A percentile compares a stretch with the other conserved stretches of the same genome.
phyloP scores from a whole-genome alignment of 2,888 invertebrate species.

The Lithophane ornitopus region DNA sequence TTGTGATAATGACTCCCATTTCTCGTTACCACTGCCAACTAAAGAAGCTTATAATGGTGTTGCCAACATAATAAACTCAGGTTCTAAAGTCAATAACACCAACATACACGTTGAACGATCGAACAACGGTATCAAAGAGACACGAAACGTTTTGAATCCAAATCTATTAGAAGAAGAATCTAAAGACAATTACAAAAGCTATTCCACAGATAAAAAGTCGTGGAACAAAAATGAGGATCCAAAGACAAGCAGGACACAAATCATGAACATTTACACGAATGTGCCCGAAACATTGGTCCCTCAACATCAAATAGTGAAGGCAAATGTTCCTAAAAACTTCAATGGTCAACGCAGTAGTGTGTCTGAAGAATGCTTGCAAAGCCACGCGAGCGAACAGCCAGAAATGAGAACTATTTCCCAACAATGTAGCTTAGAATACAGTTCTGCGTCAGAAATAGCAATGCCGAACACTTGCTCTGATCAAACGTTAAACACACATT shows the following conservation, averaged over 20 bases:
- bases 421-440: conserved; percentile 93
- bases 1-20: conserved; percentile 89
- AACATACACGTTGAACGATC: conserved; percentile 93
- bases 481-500: conserved; percentile 87
- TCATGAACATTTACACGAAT: conserved; percentile 92
- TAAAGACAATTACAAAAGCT: conserved; percentile 89
- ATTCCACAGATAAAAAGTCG: conserved; percentile 82
- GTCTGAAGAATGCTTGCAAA: conserved; percentile 87
- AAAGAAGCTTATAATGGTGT: conserved; percentile 88
- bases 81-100: conserved; percentile 95
- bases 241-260: conserved; percentile 79
- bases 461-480: conserved; percentile 89
- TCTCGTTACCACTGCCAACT: conserved; percentile 87
- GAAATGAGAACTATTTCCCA: conserved; percentile 93
- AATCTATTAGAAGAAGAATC: conserved; percentile 92
- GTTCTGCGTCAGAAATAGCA: conserved; percentile 91
- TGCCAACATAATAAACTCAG: conserved; percentile 92
- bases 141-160: conserved; percentile 90
- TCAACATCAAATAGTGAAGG: conserved; percentile 90
- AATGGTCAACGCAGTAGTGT: conserved; percentile 84
- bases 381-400: conserved; percentile 83
- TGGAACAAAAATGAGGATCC: conserved; percentile 84
- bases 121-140: conserved; percentile 90
- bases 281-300: conserved; percentile 91
- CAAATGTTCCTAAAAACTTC: conserved; percentile 78